Conservation (phyloP, 2,888 invertebrate species). For the Camponotus fellah region DNA sequence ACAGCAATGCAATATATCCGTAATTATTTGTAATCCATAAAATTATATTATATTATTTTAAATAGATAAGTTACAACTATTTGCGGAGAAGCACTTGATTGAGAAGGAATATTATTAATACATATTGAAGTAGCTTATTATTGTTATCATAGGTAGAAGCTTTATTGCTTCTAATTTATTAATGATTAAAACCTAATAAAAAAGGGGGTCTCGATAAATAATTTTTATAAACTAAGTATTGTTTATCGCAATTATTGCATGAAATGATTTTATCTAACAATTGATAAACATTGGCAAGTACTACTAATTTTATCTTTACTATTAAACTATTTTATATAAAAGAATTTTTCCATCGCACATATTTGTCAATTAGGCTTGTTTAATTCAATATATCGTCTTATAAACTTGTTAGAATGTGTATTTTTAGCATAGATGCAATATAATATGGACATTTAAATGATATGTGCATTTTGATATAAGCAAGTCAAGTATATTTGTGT, state of each 20-base stretch:
- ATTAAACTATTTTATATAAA: not conserved
- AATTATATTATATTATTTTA: slow-evolving; percentile 22
- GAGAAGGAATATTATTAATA: slow-evolving; percentile 1
- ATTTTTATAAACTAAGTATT: not conserved
- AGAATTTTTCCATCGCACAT: not conserved
- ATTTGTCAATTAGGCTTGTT: slow-evolving; percentile 6
- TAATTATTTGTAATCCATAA: slow-evolving; percentile 1
- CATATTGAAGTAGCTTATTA: not conserved
- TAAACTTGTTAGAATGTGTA: slow-evolving; percentile 14
- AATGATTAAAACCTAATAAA: not conserved
- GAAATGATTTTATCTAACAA: not conserved
- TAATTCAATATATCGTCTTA: not conserved
- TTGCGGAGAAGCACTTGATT: slow-evolving; percentile 18
- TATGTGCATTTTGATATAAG: slow-evolving; percentile 24
- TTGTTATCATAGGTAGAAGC: not conserved
- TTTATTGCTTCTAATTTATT: slow-evolving; percentile 3
- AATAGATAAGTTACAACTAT: not conserved
- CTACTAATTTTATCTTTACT: not conserved
- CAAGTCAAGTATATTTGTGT: slow-evolving; percentile 12
- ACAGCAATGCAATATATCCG: slow-evolving; percentile 18
- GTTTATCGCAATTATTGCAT: not conserved
- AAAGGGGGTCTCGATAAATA: not conserved
- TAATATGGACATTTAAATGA: not conserved
- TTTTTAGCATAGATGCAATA: not conserved
- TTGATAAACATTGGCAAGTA: not conserved